phyloP scores from a whole-genome alignment of 2,888 invertebrate species.

The Dendrolimus houi region DNA sequence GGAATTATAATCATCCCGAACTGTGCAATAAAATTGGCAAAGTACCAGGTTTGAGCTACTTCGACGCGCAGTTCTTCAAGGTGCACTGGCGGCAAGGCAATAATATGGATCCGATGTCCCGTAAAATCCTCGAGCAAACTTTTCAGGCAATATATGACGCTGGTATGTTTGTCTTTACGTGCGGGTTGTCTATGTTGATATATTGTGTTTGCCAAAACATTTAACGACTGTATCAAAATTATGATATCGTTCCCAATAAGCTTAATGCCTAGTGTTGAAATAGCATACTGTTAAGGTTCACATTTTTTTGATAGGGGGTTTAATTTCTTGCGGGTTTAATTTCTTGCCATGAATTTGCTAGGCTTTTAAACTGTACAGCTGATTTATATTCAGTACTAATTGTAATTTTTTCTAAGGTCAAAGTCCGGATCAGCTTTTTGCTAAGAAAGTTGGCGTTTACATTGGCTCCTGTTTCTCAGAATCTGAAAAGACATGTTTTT shows the following conservation, averaged over 20 bases:
- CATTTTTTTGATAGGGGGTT: too few species aligned
- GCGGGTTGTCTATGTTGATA: too few species aligned
- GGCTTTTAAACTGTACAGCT: too few species aligned
- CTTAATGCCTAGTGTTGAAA: too few species aligned
- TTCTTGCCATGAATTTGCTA: too few species aligned
- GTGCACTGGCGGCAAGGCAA: constrained; percentile 78
- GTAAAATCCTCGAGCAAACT: constrained; percentile 81
- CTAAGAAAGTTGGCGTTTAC: constrained; percentile 68
- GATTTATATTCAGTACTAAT: neutral
- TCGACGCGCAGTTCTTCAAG: constrained; percentile 83
- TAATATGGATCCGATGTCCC: constrained; percentile 64
- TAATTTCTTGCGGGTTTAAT: too few species aligned
- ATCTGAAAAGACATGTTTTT: constrained; percentile 70
- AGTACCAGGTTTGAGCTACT: constrained; percentile 75
- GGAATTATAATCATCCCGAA: constrained; percentile 36
- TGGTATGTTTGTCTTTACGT: constrained; percentile 27
- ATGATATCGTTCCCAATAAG: too few species aligned
- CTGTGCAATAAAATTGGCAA: constrained; percentile 79
- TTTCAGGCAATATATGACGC: constrained; percentile 84
- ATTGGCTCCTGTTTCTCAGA: constrained; percentile 73
- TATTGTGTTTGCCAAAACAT: too few species aligned
- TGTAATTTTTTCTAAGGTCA: constrained; percentile 45
- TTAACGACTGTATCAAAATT: too few species aligned
- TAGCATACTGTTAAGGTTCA: too few species aligned
- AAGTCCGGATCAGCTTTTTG: constrained; percentile 72